A percentile compares a stretch with the other conserved stretches of the same genome.
Conservation (phyloP, 64 coral and sea anemone species). For the Anthopleura sola region DNA sequence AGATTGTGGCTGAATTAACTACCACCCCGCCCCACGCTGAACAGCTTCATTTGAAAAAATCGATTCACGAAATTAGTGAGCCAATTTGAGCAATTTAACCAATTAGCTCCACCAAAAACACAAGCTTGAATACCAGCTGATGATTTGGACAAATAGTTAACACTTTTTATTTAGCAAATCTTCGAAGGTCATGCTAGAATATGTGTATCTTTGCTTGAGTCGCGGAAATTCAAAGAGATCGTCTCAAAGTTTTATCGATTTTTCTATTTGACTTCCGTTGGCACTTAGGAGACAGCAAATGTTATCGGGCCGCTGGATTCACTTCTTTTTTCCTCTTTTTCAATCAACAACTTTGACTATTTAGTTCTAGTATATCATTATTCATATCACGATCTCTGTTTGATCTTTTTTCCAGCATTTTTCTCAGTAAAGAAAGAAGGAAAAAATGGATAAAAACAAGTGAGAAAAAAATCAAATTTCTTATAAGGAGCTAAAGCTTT, state of each 20-base stretch:
- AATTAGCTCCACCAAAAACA: constrained; percentile 2
- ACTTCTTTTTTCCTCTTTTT: neutral
- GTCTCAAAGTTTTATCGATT: constrained; percentile 8
- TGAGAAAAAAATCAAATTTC: no score
- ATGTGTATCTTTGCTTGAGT: neutral
- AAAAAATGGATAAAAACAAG: no score
- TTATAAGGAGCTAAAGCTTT: no score
- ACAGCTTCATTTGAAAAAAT: constrained; percentile 8
- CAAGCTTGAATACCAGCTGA: constrained; percentile 1
- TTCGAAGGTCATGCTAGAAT: neutral
- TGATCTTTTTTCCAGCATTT: no score
- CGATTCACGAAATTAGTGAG: neutral
- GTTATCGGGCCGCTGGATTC: neutral
- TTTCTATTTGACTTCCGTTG: constrained; percentile 3
- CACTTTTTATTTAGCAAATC: neutral
- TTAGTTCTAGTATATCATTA: neutral
- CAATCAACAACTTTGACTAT: neutral
- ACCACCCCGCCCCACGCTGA: constrained; percentile 13
- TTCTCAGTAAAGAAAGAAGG: no score
- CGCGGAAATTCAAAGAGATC: neutral
- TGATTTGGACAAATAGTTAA: neutral
- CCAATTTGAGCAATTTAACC: constrained; percentile 24
- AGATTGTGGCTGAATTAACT: constrained; percentile 5
- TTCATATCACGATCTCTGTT: no score
- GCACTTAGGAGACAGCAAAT: neutral